Base-by-base conservation (phyloP, 2,888 invertebrate genomes). In the Anoplius nigerrimus region DNA sequence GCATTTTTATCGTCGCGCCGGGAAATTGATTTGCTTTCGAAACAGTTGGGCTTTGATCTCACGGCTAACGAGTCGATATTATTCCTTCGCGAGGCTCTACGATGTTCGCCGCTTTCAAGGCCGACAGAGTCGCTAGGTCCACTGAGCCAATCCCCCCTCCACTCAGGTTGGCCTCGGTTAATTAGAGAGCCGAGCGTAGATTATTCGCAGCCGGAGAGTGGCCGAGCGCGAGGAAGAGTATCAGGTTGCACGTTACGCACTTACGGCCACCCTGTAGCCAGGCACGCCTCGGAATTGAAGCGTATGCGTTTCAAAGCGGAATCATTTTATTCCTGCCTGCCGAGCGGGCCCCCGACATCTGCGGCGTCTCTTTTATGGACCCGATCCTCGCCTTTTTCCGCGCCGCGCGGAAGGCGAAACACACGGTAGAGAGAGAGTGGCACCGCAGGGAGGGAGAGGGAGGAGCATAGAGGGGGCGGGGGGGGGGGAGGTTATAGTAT, bases 221-320 rank as follows among this genome's bases (percentile, higher is more conserved):
- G 54, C 61, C 53, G 71, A 6, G n/a, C 48, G 6, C 6, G 24
- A 3, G 34, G 11, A 34, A 11, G 34, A 11, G 1, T 48, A 42
- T 42, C 42, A 13, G 8, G 42, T 42, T 42, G 13, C 48, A 3
- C 16, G 48, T 4, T 13, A 48, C 48, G 18, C 48, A 48, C 48
- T 16, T 18, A 45, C 16, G 11, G 48, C 51, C 57, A 42, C 65
- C 53, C 61, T 61, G 61, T n/a, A 61, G 65, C 58, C 57, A 46
- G 15, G 22, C n/a, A n/a, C 43, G 18, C 5, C 11, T 2, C n/a
- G 16, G 11, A 16, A 54, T 42, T 53, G 43, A 55, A 55, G 43
- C 55, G 68, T 43, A 52, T 20, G 42, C 51, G 24, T 34, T 52
- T 59, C 62, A 15, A 45, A 52, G 51, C 62, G 13, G 8, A 34